These are phyloP conservation scores for Oriolus oriolus DNA, from an alignment of 2,113 vertebrate species.

Conservation along the genomic window DNA sequence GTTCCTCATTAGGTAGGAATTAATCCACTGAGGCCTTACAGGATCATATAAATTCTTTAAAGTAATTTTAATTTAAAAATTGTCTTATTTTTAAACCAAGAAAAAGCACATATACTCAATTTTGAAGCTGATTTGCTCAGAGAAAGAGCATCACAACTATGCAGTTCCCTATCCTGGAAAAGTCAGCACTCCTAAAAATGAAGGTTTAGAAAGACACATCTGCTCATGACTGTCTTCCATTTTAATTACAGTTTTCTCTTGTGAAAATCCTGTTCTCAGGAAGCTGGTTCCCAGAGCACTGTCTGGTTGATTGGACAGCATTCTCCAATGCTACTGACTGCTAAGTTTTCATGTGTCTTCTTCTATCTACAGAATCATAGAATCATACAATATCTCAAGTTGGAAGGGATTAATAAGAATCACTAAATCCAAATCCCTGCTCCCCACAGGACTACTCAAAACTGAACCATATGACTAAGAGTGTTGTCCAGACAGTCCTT, in stretches of 20 bases:
- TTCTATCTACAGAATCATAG: not conserved
- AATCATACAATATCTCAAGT: not conserved
- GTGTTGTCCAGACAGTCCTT: not conserved
- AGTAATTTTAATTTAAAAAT: not conserved
- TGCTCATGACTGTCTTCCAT: not conserved
- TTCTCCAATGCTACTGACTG: not conserved
- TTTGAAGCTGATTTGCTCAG: not conserved
- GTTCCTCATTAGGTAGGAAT: not conserved
- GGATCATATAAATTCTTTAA: not conserved
- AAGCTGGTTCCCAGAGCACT: not conserved
- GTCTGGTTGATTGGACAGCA: not conserved
- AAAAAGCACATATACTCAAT: not conserved
- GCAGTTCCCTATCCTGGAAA: not conserved
- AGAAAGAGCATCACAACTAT: not conserved
- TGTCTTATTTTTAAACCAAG: not conserved
- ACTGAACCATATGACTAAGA: not conserved
- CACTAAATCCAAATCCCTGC: not conserved
- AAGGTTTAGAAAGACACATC: not conserved
- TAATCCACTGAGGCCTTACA: not conserved
- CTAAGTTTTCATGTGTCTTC: not conserved
- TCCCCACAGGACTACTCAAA: not conserved
- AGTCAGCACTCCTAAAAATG: not conserved
- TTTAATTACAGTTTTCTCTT: not conserved
- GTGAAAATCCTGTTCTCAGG: not conserved
- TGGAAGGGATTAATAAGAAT: not conserved